Conservation (phyloP, 2,888 invertebrate species). For the Apamea epomidion region DNA sequence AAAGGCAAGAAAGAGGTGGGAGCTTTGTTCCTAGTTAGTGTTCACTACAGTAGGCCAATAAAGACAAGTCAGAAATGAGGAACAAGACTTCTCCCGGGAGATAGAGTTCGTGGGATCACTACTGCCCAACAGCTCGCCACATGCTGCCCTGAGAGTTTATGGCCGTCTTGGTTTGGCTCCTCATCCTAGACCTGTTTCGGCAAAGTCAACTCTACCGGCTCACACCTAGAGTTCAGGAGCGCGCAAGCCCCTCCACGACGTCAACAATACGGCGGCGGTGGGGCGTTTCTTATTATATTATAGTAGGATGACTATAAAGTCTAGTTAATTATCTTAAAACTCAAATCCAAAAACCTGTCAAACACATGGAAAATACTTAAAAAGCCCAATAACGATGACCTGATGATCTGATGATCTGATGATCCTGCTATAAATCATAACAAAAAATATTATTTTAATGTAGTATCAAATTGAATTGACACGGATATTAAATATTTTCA, state of each 20-base stretch:
- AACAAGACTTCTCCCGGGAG: not conserved
- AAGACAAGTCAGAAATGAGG: not conserved
- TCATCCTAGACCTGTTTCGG: not conserved
- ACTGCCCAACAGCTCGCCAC: not conserved
- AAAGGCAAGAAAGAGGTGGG: too few species aligned
- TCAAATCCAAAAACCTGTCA: not conserved
- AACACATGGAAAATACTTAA: not conserved
- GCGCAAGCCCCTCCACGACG: not conserved
- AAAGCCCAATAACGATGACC: not conserved
- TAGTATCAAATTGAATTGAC: conserved; percentile 50
- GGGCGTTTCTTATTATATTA: not conserved
- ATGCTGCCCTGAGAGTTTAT: too few species aligned
- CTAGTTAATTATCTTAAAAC: not conserved
- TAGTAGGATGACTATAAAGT: too few species aligned
- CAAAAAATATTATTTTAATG: conserved; percentile 30
- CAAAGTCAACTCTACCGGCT: too few species aligned
- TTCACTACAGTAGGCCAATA: not conserved
- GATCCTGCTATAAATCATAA: not conserved
- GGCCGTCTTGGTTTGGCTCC: not conserved
- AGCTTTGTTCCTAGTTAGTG: too few species aligned
- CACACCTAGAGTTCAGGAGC: too few species aligned
- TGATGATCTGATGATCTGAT: not conserved
- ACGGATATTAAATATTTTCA: conserved; percentile 39
- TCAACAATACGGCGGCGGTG: not conserved
- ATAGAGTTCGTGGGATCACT: not conserved